A percentile compares a stretch with the other conserved stretches of the same genome.
Conservation (phyloP, 2,113 vertebrate genomes). For the Guaruba guarouba region DNA sequence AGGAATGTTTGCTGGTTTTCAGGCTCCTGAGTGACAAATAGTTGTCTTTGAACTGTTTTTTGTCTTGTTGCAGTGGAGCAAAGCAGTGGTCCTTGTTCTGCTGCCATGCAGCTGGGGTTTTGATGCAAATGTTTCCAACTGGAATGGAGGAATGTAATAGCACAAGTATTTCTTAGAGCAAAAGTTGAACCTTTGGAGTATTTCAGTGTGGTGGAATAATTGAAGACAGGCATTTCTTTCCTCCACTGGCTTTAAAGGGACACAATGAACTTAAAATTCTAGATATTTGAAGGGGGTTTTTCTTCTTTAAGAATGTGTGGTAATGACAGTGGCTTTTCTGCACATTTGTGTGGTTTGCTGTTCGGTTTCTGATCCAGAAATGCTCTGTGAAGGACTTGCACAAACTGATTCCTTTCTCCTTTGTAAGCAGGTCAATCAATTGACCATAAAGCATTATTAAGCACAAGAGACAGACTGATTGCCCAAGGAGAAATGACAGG, state of each 20-base stretch:
- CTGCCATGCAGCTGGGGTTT: background rate
- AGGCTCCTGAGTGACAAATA: background rate
- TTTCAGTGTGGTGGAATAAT: background rate
- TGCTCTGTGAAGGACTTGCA: background rate
- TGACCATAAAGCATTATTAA: background rate
- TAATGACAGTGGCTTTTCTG: background rate
- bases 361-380: background rate
- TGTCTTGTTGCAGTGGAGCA: background rate
- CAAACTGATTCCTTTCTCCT: background rate
- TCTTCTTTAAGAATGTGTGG: background rate
- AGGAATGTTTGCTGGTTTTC: background rate
- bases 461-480: background rate
- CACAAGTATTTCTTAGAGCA: background rate
- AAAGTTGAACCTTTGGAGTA: background rate
- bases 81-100: background rate
- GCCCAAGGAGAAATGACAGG: background rate
- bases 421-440: slow-evolving; percentile 19
- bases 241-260: background rate
- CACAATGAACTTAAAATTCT: background rate
- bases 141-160: background rate
- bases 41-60: background rate
- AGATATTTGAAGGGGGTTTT: background rate
- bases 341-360: background rate
- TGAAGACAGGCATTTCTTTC: background rate
- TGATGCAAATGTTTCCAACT: background rate